Conservation (phyloP, 1,140 invertebrate species). For the Manduca sexta region DNA sequence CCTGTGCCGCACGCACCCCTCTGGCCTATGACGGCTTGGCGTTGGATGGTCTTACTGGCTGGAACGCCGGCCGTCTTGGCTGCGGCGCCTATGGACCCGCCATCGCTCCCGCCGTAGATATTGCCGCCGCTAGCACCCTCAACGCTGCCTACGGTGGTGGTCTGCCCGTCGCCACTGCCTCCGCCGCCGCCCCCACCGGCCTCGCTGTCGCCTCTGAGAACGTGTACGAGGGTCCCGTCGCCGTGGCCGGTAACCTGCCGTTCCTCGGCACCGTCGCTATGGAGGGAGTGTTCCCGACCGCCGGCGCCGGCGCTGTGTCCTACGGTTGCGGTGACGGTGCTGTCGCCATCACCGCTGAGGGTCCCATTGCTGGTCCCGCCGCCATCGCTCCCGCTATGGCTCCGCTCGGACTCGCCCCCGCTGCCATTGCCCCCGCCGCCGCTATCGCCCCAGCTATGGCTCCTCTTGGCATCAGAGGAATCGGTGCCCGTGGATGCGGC, state of each 20-base stretch:
- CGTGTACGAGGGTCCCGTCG: not conserved
- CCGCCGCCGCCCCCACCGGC: not conserved
- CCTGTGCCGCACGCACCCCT: not conserved
- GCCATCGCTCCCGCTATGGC: not conserved
- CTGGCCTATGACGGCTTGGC: not conserved
- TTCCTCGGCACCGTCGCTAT: constrained; percentile 33
- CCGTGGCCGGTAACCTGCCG: constrained; percentile 10
- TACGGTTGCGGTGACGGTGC: constrained; percentile 12
- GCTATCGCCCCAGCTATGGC: too few relatives aligned
- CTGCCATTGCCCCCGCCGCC: not conserved
- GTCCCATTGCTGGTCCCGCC: not conserved
- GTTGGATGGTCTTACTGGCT: too few relatives aligned
- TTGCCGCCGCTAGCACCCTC: not conserved
- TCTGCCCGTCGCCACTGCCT: not conserved
- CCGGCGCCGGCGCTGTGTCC: constrained; percentile 27
- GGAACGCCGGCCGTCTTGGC: too few relatives aligned
- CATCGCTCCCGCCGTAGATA: not conserved
- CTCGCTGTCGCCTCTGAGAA: not conserved
- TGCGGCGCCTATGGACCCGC: not conserved
- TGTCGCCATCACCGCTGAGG: not conserved
- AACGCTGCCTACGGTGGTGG: not conserved
- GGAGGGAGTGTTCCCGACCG: constrained; percentile 30
- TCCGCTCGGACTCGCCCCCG: not conserved
- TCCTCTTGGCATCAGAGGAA: not conserved
- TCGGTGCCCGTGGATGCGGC: not conserved